A percentile compares a stretch with the other conserved stretches of the same genome.
These are phyloP conservation scores for Rutilus rutilus DNA, from an alignment of 2,113 vertebrate genomes.

Conservation along the genomic window DNA sequence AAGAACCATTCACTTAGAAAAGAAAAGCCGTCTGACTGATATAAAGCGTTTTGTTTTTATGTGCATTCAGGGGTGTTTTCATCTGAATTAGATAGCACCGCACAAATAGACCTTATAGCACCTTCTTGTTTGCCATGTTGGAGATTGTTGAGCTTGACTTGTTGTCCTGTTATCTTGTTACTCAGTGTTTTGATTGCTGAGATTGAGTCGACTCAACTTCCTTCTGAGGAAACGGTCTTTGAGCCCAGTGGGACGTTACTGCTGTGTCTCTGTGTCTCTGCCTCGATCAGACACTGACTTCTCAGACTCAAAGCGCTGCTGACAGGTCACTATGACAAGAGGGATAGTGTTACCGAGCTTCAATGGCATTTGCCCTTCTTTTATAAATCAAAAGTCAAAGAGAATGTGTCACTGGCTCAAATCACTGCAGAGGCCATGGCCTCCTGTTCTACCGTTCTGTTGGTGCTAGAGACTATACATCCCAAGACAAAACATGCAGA, in stretches of 20 bases:
- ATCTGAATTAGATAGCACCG: not conserved
- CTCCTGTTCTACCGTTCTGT: conserved; percentile 7
- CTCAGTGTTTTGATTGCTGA: conserved; percentile 14
- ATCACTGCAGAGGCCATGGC: conserved; percentile 19
- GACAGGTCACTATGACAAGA: conserved; percentile 51
- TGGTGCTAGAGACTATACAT: not conserved
- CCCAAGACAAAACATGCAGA: not conserved
- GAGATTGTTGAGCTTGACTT: not conserved
- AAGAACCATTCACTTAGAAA: not conserved
- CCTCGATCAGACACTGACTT: conserved; percentile 18
- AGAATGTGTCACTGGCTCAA: conserved; percentile 29
- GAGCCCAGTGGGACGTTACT: not conserved
- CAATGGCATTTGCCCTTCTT: conserved; percentile 47
- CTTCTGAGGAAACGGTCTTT: conserved; percentile 5
- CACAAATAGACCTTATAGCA: not conserved
- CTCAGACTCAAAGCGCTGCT: conserved; percentile 27
- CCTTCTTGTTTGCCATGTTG: conserved; percentile 5
- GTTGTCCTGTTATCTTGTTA: not conserved
- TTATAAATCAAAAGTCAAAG: conserved; percentile 51
- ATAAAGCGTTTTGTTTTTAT: not conserved
- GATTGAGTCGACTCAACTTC: conserved; percentile 13
- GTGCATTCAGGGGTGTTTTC: not conserved
- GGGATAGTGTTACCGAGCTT: conserved; percentile 39
- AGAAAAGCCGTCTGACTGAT: not conserved
- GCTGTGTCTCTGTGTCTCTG: conserved; percentile 12